phyloP scores from a whole-genome alignment of 2,113 vertebrate species.

The Nannospalax galili region DNA sequence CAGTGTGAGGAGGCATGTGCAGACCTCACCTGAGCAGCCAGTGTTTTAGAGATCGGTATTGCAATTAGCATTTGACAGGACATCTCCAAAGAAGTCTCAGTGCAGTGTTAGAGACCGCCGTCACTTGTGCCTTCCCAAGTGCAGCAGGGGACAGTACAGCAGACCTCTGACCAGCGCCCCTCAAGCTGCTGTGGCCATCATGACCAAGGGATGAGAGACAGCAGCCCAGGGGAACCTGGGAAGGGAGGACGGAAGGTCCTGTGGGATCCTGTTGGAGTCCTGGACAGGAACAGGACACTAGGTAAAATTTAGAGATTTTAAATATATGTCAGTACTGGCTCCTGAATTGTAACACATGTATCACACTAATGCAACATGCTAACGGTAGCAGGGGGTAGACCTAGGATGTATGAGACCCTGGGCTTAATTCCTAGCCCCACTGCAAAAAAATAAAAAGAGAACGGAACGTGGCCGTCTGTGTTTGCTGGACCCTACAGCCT shows the following conservation, averaged over 20 bases:
- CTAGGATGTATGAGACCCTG: neutral
- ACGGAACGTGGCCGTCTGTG: accelerated
- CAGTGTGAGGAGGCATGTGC: accelerated
- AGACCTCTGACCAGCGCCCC: accelerated
- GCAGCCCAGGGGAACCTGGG: neutral
- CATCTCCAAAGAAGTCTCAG: accelerated
- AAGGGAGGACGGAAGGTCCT: neutral
- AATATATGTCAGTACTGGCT: accelerated
- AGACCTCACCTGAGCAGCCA: accelerated
- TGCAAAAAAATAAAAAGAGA: neutral
- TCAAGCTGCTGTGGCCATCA: accelerated
- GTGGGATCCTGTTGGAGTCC: neutral
- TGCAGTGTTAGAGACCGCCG: neutral
- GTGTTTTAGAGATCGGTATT: accelerated
- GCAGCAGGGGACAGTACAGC: neutral
- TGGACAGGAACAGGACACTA: neutral
- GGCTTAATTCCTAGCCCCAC: neutral
- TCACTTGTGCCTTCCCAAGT: neutral
- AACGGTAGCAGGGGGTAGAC: neutral
- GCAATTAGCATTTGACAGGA: accelerated
- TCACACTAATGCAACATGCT: accelerated
- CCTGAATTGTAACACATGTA: accelerated
- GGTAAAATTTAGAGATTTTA: neutral
- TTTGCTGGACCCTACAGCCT: no score
- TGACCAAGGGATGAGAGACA: no score